Percentiles rank a stretch among this genome's conserved stretches.
These are phyloP conservation scores for Drosophila gunungcola DNA, from an alignment of 1,140 invertebrate genomes.

Conservation along the genomic window DNA sequence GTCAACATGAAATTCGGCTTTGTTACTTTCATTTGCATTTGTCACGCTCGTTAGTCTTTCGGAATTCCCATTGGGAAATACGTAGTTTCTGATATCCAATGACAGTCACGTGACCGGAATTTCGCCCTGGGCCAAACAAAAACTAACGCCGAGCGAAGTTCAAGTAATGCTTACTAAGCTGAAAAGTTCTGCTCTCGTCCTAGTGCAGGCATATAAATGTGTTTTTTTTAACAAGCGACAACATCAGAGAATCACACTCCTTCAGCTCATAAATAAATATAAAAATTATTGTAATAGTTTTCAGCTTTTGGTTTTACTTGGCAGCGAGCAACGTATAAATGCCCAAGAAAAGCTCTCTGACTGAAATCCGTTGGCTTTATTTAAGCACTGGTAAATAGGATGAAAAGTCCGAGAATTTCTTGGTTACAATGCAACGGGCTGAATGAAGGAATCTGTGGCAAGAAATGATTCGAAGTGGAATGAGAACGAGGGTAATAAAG, in stretches of 20 bases:
- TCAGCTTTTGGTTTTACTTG: conserved; percentile 54
- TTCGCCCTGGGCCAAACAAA: not conserved
- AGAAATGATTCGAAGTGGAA: conserved; percentile 2
- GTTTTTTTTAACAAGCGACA: conserved; percentile 15
- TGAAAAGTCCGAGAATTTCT: conserved; percentile 18
- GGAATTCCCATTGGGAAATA: conserved; percentile 63
- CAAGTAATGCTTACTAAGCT: conserved; percentile 27
- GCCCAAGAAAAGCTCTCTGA: conserved; percentile 27
- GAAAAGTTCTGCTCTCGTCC: not conserved
- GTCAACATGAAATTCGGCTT: conserved; percentile 40
- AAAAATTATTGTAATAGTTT: conserved; percentile 37
- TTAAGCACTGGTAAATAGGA: conserved; percentile 59
- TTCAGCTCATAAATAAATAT: conserved; percentile 63
- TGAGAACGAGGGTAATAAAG: not conserved
- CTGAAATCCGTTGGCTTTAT: conserved; percentile 54
- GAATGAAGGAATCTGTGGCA: conserved; percentile 11
- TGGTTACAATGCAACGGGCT: conserved; percentile 17
- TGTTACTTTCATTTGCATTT: conserved; percentile 65
- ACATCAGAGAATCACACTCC: conserved; percentile 6
- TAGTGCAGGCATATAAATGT: conserved; percentile 9
- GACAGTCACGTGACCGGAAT: conserved; percentile 63
- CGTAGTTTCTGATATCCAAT: conserved; percentile 64
- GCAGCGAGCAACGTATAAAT: conserved; percentile 44
- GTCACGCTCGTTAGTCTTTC: conserved; percentile 66
- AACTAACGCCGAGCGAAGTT: conserved; percentile 4